Evolutionary conservation across 2,888 invertebrate genomes (phyloP).

Genomic region (Drosophila nr. perissopoda): DNA sequence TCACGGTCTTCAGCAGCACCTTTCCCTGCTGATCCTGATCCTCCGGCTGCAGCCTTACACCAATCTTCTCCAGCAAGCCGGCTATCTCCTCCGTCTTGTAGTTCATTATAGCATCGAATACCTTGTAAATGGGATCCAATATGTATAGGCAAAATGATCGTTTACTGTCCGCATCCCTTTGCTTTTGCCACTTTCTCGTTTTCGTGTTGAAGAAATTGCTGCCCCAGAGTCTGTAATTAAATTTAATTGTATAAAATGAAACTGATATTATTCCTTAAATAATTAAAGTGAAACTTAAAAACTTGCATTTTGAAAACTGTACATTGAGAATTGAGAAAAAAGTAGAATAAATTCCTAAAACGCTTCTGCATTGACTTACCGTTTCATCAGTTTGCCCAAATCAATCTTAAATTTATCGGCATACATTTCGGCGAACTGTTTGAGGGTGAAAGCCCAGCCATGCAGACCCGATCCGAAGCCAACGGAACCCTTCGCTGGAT

Average conservation of each 20-base stretch:
- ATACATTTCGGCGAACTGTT: constrained; percentile 99
- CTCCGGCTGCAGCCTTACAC: constrained; percentile 95
- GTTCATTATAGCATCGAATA: constrained; percentile 92
- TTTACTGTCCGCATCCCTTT: constrained; percentile 95
- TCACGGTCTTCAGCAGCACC: constrained; percentile 97
- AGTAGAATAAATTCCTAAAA: background rate
- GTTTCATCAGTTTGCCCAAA: constrained; percentile 98
- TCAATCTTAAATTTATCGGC: constrained; percentile 99
- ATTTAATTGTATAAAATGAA: background rate
- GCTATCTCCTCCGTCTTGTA: constrained; percentile 97
- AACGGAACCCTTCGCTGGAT: constrained; percentile 99
- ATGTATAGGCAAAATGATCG: constrained; percentile 99
- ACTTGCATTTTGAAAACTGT: background rate
- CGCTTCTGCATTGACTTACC: constrained; percentile 83
- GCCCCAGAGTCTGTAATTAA: constrained; percentile 92
- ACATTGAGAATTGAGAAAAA: background rate
- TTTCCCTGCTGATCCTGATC: constrained; percentile 99
- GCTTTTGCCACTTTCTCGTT: constrained; percentile 99
- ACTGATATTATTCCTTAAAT: background rate
- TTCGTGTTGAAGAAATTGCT: constrained; percentile 99
- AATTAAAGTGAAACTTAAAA: background rate
- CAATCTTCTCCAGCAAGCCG: constrained; percentile 92
- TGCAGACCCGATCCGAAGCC: constrained; percentile 99
- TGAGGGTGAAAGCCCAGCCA: constrained; percentile 99
- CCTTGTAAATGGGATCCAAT: constrained; percentile 99